Evolutionary conservation across 2,113 vertebrate species (phyloP).

Genomic region (Muntiacus muntjak): DNA sequence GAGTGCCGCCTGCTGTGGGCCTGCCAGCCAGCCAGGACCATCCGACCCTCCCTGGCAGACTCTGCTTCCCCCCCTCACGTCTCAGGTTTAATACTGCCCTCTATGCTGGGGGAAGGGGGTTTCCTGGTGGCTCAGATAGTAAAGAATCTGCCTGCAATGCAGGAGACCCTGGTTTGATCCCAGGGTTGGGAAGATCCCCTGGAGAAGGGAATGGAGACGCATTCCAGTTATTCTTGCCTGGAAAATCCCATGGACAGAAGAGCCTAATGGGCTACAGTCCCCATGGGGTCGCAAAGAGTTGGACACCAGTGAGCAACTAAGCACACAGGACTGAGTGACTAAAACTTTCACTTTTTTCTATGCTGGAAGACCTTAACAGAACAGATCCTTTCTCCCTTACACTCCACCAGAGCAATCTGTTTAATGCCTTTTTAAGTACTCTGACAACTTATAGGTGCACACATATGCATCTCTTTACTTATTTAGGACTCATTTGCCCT

Average conservation of each 20-base stretch:
- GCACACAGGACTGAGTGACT: neutral
- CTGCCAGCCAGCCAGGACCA: neutral
- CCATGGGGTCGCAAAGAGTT: neutral
- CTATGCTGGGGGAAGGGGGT: neutral
- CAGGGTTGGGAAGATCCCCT: neutral
- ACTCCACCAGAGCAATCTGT: neutral
- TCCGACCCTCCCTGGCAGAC: neutral
- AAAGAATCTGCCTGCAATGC: neutral
- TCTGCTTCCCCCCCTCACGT: neutral
- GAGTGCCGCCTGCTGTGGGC: accelerated
- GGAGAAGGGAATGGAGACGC: neutral
- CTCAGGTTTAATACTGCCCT: neutral
- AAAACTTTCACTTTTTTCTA: neutral
- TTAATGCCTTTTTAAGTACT: neutral
- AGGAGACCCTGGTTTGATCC: neutral
- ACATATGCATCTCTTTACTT: neutral
- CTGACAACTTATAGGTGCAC: neutral
- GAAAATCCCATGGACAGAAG: neutral
- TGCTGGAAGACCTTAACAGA: neutral
- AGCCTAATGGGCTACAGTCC: neutral
- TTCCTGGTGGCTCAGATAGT: neutral
- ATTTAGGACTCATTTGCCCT: neutral
- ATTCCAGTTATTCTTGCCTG: neutral
- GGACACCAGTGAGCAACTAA: neutral
- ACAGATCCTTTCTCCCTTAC: neutral